Evolutionary conservation across 1,140 invertebrate species (phyloP), one percentile per base, ranked within the genome.

Genomic region (Halotydeus destructor): DNA sequence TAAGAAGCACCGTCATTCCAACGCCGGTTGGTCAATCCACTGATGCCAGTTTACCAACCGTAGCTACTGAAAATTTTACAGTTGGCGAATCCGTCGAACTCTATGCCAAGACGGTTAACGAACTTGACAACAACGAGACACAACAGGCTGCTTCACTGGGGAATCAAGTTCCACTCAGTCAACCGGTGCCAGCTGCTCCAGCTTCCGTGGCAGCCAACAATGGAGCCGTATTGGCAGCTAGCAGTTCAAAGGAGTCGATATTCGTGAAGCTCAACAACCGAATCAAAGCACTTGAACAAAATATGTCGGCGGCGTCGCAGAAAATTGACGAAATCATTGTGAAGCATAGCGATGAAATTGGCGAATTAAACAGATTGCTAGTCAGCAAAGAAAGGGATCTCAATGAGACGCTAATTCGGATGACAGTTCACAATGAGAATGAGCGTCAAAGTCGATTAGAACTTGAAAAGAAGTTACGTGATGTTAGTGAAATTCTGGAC

Each of bases 261-360:
- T 93, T 97, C 58, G 70, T 94, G 50, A 69, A 88, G 48, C 63
- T 98, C 21, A 85, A 80, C 26, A 97, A 96, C 62, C 74, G 86
- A 54, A 88, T 98, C 22, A 91, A 91, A 71, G 74, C 76, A 43
- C 63, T 98, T 43, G 91, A 98, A 61, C 59, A 86, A 96, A 57
- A 59, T 97, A 34, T 91, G 83, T 58, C 71, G 78, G 27, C 68
- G 85, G 31, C 96, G 94, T 59, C 89, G 91, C 50, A 83, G 83
- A 46, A 97, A 64, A 83, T 88, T 24, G 88, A 96, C 58, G 86
- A 94, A 55, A 80, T 86, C n/a, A n/a, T n/a, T n/a, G n/a, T n/a
- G n/a, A n/a, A n/a, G n/a, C n/a, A n/a, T n/a, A n/a, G n/a, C 28
- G 28, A 11, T n/a, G 28, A 11, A 30, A 30, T 30, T n/a, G 16